Conservation (phyloP, 1,140 invertebrate genomes). For the Drosophila bifasciata region DNA sequence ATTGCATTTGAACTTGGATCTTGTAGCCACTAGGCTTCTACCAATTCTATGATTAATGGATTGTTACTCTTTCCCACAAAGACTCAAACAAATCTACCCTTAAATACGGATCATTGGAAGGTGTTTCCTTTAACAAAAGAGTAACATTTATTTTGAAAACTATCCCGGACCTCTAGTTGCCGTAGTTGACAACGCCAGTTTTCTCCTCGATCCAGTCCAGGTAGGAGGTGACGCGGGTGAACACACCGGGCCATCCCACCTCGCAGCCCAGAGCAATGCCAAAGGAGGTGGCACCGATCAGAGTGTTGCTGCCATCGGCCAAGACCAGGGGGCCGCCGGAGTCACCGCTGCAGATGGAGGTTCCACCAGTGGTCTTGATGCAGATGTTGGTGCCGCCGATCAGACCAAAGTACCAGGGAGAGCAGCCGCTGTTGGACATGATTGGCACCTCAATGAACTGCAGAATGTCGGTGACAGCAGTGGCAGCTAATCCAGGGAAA, state of each 20-base stretch:
- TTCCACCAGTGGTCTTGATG: constrained; percentile 72
- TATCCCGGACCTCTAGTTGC: constrained; percentile 38
- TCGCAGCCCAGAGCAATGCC: constrained; percentile 85
- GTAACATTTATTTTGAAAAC: not conserved
- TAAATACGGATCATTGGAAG: no score
- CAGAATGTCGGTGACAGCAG: constrained; percentile 43
- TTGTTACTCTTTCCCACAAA: no score
- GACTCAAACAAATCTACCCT: no score
- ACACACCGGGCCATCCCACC: constrained; percentile 85
- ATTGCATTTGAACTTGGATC: not conserved
- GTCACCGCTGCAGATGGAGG: constrained; percentile 84
- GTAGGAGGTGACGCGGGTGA: constrained; percentile 85
- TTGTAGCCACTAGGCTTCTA: no score
- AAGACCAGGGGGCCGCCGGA: constrained; percentile 85
- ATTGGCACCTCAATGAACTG: constrained; percentile 53
- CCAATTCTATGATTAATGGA: no score
- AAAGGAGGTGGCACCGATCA: constrained; percentile 86
- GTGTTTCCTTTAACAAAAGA: not conserved
- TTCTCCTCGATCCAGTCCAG: constrained; percentile 85
- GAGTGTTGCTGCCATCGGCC: constrained; percentile 67
- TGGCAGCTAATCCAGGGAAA: constrained; percentile 26
- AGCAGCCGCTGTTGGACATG: constrained; percentile 62
- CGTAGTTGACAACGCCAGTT: constrained; percentile 55
- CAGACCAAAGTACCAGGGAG: constrained; percentile 45
- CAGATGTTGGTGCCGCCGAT: constrained; percentile 50